phyloP scores from a whole-genome alignment of 2,113 vertebrate species.

The Heterotilapia buettikoferi region DNA sequence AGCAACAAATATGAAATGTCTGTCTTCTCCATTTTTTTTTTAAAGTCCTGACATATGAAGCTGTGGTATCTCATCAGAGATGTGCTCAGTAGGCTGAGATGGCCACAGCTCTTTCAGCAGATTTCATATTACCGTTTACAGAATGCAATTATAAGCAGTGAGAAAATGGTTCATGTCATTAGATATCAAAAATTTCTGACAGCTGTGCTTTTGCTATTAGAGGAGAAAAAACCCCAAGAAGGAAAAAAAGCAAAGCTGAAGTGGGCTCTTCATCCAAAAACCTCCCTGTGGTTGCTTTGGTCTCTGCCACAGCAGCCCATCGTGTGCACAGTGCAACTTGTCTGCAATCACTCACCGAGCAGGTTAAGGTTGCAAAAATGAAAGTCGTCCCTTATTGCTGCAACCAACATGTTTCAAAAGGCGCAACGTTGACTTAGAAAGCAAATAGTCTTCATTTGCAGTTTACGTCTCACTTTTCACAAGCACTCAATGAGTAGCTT shows the following conservation, averaged over 20 bases:
- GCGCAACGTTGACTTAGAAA: neutral
- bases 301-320: neutral
- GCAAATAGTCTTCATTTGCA: neutral
- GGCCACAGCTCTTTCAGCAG: neutral
- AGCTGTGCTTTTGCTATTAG: neutral
- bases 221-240: neutral
- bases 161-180: neutral
- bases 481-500: neutral
- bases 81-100: neutral
- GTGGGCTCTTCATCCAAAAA: neutral
- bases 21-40: neutral
- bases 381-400: neutral
- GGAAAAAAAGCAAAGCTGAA: neutral
- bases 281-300: neutral
- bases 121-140: neutral
- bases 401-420: neutral
- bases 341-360: neutral
- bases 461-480: neutral
- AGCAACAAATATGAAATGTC: slow-evolving; percentile 7
- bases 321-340: neutral
- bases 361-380: neutral
- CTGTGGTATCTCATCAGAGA: slow-evolving; percentile 2
- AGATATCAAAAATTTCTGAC: slow-evolving; percentile 2
- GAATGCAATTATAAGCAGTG: neutral
- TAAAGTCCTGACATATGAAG: neutral